Conservation (phyloP, 2,888 invertebrate genomes). For the Spodoptera exigua region DNA sequence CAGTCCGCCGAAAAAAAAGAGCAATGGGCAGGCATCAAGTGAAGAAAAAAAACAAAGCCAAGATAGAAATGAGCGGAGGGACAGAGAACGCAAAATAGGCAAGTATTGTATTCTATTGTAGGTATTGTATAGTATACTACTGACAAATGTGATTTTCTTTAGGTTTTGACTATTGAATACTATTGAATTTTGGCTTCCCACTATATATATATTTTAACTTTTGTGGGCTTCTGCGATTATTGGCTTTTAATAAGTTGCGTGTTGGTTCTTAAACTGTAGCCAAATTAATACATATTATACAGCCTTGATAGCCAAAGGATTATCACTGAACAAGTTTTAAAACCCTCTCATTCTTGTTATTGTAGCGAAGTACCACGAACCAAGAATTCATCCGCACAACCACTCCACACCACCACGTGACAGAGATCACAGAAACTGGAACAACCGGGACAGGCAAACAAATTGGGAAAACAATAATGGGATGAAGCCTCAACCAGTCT, state of each 20-base stretch:
- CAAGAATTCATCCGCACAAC: no score
- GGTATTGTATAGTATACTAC: not conserved
- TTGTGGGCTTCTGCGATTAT: no score
- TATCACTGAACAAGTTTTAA: no score
- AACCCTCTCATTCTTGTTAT: no score
- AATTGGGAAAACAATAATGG: constrained; percentile 64
- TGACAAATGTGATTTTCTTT: not conserved
- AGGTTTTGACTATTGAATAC: no score
- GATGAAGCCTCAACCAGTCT: constrained; percentile 5
- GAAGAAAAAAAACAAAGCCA: constrained; percentile 25
- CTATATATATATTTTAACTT: no score
- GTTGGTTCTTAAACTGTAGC: no score
- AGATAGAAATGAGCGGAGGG: constrained; percentile 44
- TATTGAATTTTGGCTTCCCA: no score
- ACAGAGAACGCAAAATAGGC: constrained; percentile 51
- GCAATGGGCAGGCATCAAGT: constrained; percentile 15
- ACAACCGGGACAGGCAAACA: constrained; percentile 57
- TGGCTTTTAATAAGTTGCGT: no score
- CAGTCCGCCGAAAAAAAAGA: constrained; percentile 22
- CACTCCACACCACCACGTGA: constrained; percentile 37
- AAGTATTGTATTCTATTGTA: not conserved
- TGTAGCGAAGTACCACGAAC: no score
- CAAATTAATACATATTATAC: no score
- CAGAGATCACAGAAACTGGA: constrained; percentile 50
- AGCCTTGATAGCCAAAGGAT: no score